These are phyloP conservation scores for Chiridota heheva DNA, from an alignment of 35 echinoderm and acorn worm species.

Conservation along the genomic window DNA sequence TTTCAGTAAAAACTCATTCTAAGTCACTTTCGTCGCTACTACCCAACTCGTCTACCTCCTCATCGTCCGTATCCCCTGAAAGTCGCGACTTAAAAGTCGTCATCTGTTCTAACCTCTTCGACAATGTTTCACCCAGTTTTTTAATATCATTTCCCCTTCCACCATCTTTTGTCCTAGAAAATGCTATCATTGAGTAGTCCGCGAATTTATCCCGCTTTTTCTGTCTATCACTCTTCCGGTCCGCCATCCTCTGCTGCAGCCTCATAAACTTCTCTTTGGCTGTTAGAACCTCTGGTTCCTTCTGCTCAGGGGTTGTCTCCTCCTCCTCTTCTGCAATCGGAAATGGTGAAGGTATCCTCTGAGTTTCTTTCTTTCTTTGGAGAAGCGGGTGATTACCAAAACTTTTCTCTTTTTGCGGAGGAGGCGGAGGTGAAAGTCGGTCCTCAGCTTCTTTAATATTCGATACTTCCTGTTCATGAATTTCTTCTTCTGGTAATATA, in stretches of 20 bases:
- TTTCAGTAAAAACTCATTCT: no score
- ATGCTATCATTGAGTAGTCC: constrained; percentile 24
- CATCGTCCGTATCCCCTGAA: not conserved
- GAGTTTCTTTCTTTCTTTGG: no score
- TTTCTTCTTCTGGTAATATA: no score
- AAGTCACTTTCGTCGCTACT: not conserved
- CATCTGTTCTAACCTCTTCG: constrained; percentile 40
- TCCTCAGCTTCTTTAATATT: no score
- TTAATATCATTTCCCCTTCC: not conserved
- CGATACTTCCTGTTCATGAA: no score
- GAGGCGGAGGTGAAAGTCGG: no score
- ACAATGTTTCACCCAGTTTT: constrained; percentile 11
- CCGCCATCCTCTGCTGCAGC: constrained; percentile 18
- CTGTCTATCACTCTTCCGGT: not conserved
- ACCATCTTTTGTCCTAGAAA: not conserved
- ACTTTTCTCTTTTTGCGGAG: no score
- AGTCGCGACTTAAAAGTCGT: constrained; percentile 5
- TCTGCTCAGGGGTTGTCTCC: constrained; percentile 5
- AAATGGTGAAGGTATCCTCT: no score
- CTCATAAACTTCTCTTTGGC: constrained; percentile 31
- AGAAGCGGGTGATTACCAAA: no score
- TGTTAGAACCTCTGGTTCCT: constrained; percentile 1
- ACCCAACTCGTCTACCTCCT: not conserved
- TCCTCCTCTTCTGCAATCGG: no score
- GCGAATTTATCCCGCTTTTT: constrained; percentile 22